Conservation (phyloP, 2,888 invertebrate species). For the Acleris cristana region DNA sequence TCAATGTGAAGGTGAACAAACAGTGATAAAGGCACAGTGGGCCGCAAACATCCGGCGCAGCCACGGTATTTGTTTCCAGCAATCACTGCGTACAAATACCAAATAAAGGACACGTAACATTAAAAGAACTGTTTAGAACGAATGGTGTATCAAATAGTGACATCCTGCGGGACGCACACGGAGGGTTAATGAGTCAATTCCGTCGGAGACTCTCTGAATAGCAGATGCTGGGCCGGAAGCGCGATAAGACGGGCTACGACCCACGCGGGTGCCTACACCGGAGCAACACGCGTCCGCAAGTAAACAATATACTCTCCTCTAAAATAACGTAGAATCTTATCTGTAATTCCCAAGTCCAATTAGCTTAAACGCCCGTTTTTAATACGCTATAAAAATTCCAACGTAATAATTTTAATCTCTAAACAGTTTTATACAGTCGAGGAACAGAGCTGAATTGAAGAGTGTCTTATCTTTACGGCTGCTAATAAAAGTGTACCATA, state of each 20-base stretch:
- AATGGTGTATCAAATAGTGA: slow-evolving; percentile 17
- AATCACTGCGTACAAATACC: slow-evolving; percentile 10
- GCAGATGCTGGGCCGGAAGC: slow-evolving; percentile 30
- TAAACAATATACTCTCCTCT: neutral
- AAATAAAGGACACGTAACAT: neutral
- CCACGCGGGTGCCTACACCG: slow-evolving; percentile 5
- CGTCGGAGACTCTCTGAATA: slow-evolving; percentile 23
- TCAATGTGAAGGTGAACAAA: slow-evolving; percentile 36
- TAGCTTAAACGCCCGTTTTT: slow-evolving; percentile 1
- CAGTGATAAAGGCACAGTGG: slow-evolving; percentile 27
- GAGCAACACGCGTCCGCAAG: neutral
- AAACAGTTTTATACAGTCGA: slow-evolving; percentile 6
- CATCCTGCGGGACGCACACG: slow-evolving; percentile 30
- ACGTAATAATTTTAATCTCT: slow-evolving; percentile 14
- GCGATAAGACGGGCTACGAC: slow-evolving; percentile 35
- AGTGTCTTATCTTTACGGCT: slow-evolving; percentile 15
- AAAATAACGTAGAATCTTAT: neutral
- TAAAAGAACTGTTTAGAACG: neutral
- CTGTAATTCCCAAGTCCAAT: neutral
- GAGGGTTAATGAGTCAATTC: slow-evolving; percentile 32
- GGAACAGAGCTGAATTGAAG: slow-evolving; percentile 11
- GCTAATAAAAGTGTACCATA: slow-evolving; percentile 5
- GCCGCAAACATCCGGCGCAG: slow-evolving; percentile 34
- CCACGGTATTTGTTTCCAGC: slow-evolving; percentile 17
- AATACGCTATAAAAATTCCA: slow-evolving; percentile 12